Conservation (phyloP, 1,140 invertebrate genomes). For the Oscheius sp. region DNA sequence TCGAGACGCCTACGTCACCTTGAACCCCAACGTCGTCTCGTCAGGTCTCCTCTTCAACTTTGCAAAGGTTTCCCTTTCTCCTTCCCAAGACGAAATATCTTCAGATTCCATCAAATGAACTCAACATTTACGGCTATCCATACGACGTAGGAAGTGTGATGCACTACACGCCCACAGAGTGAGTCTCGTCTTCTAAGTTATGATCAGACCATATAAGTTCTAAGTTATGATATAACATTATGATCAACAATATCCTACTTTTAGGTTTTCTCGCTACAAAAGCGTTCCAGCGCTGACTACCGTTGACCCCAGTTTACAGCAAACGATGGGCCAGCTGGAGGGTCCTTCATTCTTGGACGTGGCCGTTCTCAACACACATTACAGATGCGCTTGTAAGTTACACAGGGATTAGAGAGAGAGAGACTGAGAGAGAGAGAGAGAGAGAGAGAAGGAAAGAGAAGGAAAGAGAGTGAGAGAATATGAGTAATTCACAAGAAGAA, state of each 20-base stretch:
- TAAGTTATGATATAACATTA: no score
- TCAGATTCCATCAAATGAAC: constrained; percentile 12
- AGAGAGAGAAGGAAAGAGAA: neutral
- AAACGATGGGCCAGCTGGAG: constrained; percentile 33
- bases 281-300: constrained; percentile 22
- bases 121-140: constrained; percentile 15
- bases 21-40: constrained; percentile 16
- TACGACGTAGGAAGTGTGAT: constrained; percentile 36
- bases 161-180: constrained; percentile 35
- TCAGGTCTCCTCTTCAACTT: constrained; percentile 28
- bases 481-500: neutral
- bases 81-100: neutral
- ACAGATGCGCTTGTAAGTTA: constrained; percentile 20
- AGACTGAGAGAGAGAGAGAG: neutral
- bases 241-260: neutral
- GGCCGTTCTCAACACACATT: constrained; percentile 28
- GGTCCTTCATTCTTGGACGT: constrained; percentile 35
- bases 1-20: constrained; percentile 17
- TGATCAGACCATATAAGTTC: no score
- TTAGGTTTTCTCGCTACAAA: constrained; percentile 21
- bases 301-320: constrained; percentile 27
- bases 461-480: neutral
- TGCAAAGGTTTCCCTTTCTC: constrained; percentile 21
- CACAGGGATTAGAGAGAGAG: neutral
- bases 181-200: no score